A percentile compares a stretch with the other conserved stretches of the same genome.
phyloP scores from a whole-genome alignment of 2,113 vertebrate genomes.

The Cheilinus undulatus region DNA sequence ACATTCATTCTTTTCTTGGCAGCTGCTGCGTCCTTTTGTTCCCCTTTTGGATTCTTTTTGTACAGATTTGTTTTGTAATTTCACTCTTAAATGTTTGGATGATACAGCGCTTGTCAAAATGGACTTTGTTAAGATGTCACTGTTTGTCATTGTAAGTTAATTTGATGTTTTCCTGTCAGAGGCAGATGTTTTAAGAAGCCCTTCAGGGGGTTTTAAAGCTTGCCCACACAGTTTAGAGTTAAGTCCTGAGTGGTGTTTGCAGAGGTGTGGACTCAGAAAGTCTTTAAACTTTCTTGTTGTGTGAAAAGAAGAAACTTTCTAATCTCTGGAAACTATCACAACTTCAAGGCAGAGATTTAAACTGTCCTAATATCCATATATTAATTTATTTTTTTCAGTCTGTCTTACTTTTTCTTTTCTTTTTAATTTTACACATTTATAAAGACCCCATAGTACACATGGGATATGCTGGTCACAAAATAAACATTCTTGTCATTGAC shows the following conservation, averaged over 20 bases:
- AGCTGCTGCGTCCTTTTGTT: neutral
- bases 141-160: conserved; percentile 5
- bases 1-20: neutral
- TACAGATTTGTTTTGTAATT: conserved; percentile 22
- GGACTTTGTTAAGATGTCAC: neutral
- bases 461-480: neutral
- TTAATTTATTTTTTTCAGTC: too few relatives aligned
- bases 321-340: neutral
- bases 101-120: neutral
- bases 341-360: too few relatives aligned
- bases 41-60: neutral
- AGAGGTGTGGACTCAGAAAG: neutral
- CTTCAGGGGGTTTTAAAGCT: conserved; percentile 14
- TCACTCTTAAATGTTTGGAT: neutral
- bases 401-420: neutral
- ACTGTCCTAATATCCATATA: too few relatives aligned
- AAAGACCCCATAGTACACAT: neutral
- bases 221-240: neutral
- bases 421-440: neutral
- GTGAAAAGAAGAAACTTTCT: neutral
- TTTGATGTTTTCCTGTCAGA: neutral
- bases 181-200: conserved; percentile 4
- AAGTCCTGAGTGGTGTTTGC: neutral
- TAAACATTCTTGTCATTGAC: neutral
- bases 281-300: neutral